A percentile compares a stretch with the other conserved stretches of the same genome.
Evolutionary conservation across 2,797 vertebrate genomes (phyloP).

Genomic region (Austrolebias charrua): DNA sequence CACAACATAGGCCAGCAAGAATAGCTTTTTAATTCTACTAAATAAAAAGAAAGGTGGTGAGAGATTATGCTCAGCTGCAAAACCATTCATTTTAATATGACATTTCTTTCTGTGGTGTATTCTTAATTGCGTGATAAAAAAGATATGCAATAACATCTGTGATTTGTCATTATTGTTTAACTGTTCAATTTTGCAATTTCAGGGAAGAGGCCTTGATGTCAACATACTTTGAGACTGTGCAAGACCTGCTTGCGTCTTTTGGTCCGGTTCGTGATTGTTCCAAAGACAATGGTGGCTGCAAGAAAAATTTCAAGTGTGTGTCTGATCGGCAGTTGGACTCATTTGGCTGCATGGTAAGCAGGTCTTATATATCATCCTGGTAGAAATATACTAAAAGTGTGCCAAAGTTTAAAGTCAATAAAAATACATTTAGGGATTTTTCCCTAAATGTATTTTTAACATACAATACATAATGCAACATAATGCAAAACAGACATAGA

Average conservation of each 20-base stretch:
- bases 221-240: constrained; percentile 96
- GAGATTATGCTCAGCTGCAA: constrained; percentile 25
- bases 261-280: constrained; percentile 95
- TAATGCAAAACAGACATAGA: background rate
- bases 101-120: background rate
- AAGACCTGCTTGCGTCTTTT: constrained; percentile 94
- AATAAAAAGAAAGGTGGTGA: constrained; percentile 7
- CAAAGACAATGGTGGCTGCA: constrained; percentile 95
- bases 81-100: constrained; percentile 12
- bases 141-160: background rate
- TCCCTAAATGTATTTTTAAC: too few species aligned
- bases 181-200: constrained; percentile 48
- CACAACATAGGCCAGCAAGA: constrained; percentile 8
- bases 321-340: constrained; percentile 93
- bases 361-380: background rate
- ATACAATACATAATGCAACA: too few species aligned
- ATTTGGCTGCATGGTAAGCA: constrained; percentile 91
- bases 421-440: too few species aligned
- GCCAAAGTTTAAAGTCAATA: background rate
- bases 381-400: background rate
- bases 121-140: constrained; percentile 2
- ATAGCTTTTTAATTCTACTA: constrained; percentile 25
- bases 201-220: constrained; percentile 98
- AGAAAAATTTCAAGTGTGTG: constrained; percentile 97
- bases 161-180: background rate